Conservation (phyloP, 2,113 vertebrate species). For the Cochlearius cochlearius region DNA sequence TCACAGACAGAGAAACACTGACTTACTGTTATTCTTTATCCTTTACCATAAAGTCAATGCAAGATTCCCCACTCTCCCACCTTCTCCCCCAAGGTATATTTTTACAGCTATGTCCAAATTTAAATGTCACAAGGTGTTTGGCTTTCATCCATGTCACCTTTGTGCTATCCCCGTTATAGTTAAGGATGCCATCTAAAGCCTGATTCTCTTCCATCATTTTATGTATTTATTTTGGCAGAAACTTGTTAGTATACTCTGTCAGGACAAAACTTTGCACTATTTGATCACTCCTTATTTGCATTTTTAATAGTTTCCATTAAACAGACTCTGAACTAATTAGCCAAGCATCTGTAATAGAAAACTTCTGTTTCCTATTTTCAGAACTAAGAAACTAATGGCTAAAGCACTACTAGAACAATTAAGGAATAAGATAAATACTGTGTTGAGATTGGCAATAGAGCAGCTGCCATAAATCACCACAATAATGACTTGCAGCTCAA, state of each 20-base stretch:
- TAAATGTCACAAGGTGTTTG: background rate
- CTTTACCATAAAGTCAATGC: background rate
- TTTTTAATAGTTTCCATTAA: constrained; percentile 80
- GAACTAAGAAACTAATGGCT: constrained; percentile 77
- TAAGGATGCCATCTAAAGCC: background rate
- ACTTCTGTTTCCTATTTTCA: constrained; percentile 76
- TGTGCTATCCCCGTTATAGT: background rate
- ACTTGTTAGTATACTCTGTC: constrained; percentile 70
- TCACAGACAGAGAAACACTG: background rate
- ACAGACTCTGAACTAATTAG: constrained; percentile 79
- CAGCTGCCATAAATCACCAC: constrained; percentile 73
- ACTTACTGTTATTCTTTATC: background rate
- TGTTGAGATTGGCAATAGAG: constrained; percentile 69
- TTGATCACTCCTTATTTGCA: constrained; percentile 81
- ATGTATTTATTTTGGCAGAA: constrained; percentile 11
- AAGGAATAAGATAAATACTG: constrained; percentile 80
- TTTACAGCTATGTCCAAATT: background rate
- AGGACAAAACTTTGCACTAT: constrained; percentile 76
- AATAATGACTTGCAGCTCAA: constrained; percentile 67
- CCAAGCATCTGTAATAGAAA: constrained; percentile 77
- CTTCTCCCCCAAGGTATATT: background rate
- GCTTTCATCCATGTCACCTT: background rate
- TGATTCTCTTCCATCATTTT: background rate
- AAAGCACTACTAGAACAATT: constrained; percentile 74
- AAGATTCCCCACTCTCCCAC: background rate